Evolutionary conservation across 2,888 invertebrate genomes (phyloP).

Genomic region (Nomada ferruginata): DNA sequence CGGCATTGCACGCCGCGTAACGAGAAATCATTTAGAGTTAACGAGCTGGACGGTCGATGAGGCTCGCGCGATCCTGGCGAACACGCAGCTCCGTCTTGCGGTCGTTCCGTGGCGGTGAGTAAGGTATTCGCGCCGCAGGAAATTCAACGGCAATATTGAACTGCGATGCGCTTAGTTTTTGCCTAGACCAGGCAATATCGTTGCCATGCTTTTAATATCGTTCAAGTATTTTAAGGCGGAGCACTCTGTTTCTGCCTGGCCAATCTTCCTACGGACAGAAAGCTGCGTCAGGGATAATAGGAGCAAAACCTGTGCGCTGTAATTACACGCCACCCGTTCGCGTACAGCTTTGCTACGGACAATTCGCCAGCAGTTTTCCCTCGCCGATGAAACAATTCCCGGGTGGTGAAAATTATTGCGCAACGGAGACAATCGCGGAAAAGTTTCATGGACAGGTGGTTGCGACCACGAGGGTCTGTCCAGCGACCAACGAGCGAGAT

Average conservation of each 20-base stretch:
- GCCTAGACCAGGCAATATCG: no score
- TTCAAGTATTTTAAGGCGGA: no score
- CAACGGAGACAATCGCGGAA: no score
- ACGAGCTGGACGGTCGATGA: constrained; percentile 57
- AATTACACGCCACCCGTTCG: no score
- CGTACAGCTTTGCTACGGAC: background rate
- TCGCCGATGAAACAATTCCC: no score
- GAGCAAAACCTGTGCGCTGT: background rate
- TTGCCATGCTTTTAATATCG: no score
- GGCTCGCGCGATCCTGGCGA: background rate
- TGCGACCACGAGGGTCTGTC: no score
- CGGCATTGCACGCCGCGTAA: constrained; percentile 28
- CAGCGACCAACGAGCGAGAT: background rate
- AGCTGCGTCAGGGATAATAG: no score
- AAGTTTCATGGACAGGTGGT: no score
- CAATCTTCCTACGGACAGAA: background rate
- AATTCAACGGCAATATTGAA: background rate
- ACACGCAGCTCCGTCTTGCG: background rate
- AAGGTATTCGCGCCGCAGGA: constrained; percentile 49
- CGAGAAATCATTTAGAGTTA: constrained; percentile 58
- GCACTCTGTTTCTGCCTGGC: no score
- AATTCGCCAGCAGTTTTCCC: background rate
- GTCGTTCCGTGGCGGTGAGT: constrained; percentile 28
- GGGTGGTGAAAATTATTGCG: no score
- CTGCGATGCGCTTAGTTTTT: no score